Evolutionary conservation across 1,140 invertebrate species (phyloP).

Genomic region (Stegodyphus mimosarum): DNA sequence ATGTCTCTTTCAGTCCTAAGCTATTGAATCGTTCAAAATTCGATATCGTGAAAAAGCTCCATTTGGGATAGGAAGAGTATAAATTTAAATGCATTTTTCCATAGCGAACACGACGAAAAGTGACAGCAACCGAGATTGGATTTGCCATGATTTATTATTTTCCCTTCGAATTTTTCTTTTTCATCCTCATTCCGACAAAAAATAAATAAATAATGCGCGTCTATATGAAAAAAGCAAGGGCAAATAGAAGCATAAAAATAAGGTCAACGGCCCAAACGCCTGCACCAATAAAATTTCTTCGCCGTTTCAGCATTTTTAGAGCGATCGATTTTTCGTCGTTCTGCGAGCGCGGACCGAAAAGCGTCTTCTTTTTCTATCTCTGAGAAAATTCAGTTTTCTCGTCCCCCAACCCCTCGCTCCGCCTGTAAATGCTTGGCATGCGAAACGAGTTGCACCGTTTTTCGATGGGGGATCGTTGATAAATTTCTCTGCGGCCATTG

Average conservation of each 20-base stretch:
- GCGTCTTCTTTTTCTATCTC: constrained; percentile 15
- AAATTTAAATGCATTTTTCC: constrained; percentile 54
- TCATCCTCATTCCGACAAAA: background rate
- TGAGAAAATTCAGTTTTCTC: constrained; percentile 50
- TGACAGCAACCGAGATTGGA: constrained; percentile 56
- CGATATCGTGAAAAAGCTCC: constrained; percentile 20
- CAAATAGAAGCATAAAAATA: constrained; percentile 53
- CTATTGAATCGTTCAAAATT: constrained; percentile 2
- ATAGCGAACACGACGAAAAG: constrained; percentile 47
- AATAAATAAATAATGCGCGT: constrained; percentile 12
- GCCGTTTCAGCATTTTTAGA: constrained; percentile 53
- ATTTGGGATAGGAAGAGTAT: constrained; percentile 24
- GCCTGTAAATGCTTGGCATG: constrained; percentile 1
- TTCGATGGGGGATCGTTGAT: too few relatives aligned
- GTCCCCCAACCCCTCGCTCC: background rate
- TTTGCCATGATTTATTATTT: constrained; percentile 58
- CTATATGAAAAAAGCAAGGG: constrained; percentile 13
- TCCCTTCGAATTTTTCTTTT: background rate
- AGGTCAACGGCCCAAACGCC: constrained; percentile 43
- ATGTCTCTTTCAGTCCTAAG: background rate
- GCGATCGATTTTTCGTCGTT: constrained; percentile 47
- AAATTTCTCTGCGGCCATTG: too few relatives aligned
- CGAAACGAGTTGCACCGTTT: background rate
- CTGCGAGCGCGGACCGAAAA: constrained; percentile 12
- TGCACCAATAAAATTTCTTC: constrained; percentile 54